phyloP scores from a whole-genome alignment of 2,797 vertebrate species.

The Helarctos malayanus region DNA sequence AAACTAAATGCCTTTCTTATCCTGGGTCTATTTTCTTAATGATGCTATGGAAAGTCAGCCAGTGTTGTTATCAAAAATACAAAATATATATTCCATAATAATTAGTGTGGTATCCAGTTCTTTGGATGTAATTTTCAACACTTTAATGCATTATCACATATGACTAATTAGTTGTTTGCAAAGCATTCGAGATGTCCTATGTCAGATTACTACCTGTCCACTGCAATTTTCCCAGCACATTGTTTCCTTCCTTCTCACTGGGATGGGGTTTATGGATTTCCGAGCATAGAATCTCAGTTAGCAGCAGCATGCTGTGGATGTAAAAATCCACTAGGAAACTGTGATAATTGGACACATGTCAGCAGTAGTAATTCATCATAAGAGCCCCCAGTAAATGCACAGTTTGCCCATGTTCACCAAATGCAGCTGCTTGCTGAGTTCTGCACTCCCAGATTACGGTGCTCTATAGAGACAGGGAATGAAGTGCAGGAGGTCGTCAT shows the following conservation, averaged over 20 bases:
- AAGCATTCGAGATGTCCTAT: background rate
- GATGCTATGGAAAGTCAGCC: background rate
- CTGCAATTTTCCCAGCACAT: background rate
- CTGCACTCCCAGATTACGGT: background rate
- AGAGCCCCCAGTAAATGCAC: background rate
- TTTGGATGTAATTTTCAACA: background rate
- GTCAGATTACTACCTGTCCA: background rate
- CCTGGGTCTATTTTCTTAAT: conserved; percentile 19
- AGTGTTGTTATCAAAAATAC: background rate
- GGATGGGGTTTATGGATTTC: background rate
- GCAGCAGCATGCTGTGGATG: background rate
- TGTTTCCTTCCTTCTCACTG: background rate
- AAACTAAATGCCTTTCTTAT: conserved; percentile 33
- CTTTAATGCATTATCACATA: background rate
- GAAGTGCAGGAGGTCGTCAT: background rate
- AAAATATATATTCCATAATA: background rate
- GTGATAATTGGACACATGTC: conserved; percentile 1
- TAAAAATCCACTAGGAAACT: conserved; percentile 45
- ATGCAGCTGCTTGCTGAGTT: background rate
- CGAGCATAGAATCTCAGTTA: background rate
- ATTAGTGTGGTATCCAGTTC: background rate
- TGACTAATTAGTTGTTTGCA: background rate
- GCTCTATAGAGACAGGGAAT: background rate
- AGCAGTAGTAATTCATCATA: background rate
- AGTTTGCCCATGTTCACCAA: background rate